phyloP scores from a whole-genome alignment of 23 tunicate species.

The Trididemnum miniatum region DNA sequence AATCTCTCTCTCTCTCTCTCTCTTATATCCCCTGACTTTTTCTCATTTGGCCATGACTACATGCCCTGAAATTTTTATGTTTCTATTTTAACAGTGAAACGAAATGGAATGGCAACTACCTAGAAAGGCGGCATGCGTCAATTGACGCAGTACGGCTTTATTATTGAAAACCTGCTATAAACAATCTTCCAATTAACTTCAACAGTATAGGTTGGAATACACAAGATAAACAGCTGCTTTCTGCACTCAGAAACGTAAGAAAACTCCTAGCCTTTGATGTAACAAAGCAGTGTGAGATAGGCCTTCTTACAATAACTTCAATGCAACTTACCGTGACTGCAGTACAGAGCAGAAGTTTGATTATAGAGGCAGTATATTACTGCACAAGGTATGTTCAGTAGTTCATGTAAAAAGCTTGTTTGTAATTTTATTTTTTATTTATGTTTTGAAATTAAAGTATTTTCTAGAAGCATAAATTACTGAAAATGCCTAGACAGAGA shows the following conservation, averaged over 20 bases:
- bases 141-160: neutral
- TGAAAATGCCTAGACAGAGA: constrained; percentile 28
- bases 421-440: neutral
- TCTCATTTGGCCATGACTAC: too few species aligned
- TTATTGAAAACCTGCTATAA: neutral
- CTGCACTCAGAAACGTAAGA: neutral
- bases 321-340: neutral
- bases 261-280: neutral
- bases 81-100: neutral
- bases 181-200: neutral
- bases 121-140: neutral
- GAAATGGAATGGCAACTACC: constrained; percentile 4
- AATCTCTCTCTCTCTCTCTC: too few species aligned
- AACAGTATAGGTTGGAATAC: neutral
- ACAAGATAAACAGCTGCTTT: neutral
- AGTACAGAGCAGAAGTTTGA: neutral
- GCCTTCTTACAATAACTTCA: too few species aligned
- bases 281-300: too few species aligned
- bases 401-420: neutral
- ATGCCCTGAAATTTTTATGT: neutral
- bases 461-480: constrained; percentile 8
- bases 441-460: constrained; percentile 1
- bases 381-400: neutral
- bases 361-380: neutral
- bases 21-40: too few species aligned